Base-by-base conservation (phyloP, 2,113 vertebrate genomes). In the Gnathonemus longibarbis region DNA sequence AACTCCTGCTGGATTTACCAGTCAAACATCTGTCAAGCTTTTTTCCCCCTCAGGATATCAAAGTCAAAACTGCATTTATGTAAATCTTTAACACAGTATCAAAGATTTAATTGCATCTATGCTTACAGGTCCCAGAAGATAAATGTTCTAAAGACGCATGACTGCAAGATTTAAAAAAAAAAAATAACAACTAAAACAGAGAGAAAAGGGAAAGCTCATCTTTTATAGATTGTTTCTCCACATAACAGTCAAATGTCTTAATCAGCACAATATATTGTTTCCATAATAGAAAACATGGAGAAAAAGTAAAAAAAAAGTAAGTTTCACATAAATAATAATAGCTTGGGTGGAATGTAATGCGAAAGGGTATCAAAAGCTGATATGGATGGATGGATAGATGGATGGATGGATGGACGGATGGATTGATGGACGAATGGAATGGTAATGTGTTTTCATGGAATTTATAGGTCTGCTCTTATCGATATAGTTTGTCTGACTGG, bases 11-110 rank as follows among this genome's bases (percentile, higher is more conserved):
- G 94, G 93, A 94, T 93, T 94, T 88, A 91, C 93, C 93, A 94
- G 92, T 93, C 95, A 94, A 94, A 93, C 95, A 95, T 96, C 94
- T 96, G 95, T 94, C 94, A 94, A 86, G 84, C 83, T 74, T 21
- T 74, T 42, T 50, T 27, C 62, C n/a, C n/a, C 45, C 31, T 49
- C 48, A 62, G 50, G 70, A 91, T 39, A 89, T 62, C 56, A 84
- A 77, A 86, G 88, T 89, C 85, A 90, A 90, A 87, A 70, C 87
- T 74, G 87, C 74, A 56, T 83, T 87, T 87, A 87, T 91, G 88
- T 88, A 92, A 89, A 88, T 91, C 80, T 89, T 90, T 90, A 89
- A 86, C 88, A 62, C 46, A n/a, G 5, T 88, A 88, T 90, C 80
- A 88, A 88, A 58, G 87, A 88, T 88, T 13, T 90, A 88, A 88